Percentiles rank a stretch among this genome's conserved stretches.
phyloP scores from a whole-genome alignment of 2,797 vertebrate species.

The Acropternis orthonyx region DNA sequence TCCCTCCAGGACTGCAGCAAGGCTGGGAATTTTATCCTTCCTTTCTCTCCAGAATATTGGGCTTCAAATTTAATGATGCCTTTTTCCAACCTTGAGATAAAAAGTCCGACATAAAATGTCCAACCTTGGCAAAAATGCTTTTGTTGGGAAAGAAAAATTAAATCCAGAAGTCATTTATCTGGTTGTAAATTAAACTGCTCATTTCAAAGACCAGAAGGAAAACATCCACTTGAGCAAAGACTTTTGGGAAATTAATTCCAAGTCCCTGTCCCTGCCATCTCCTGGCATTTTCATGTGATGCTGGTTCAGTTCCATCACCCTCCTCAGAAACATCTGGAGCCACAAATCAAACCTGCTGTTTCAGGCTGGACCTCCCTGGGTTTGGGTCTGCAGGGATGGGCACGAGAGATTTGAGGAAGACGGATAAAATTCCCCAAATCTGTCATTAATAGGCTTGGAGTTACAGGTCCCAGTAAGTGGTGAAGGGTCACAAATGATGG shows the following conservation, averaged over 20 bases:
- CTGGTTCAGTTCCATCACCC: not conserved
- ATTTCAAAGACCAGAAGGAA: not conserved
- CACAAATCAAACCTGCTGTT: not conserved
- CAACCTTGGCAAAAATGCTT: not conserved
- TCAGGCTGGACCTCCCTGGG: not conserved
- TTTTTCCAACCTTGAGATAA: not conserved
- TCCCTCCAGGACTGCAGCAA: not conserved
- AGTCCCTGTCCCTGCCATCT: not conserved
- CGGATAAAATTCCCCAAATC: not conserved
- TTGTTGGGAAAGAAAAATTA: not conserved
- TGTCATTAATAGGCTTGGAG: accelerated
- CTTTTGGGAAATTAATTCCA: not conserved
- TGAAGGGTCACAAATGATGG: not conserved
- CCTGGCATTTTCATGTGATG: not conserved
- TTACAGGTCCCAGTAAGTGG: not conserved
- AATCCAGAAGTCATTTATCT: not conserved
- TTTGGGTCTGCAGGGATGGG: not conserved
- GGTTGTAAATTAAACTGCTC: not conserved
- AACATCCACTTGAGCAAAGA: not conserved
- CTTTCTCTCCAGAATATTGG: not conserved
- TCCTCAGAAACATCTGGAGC: not conserved
- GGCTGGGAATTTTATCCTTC: not conserved
- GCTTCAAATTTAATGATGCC: accelerated
- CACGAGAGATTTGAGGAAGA: not conserved
- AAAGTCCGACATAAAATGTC: too few relatives aligned